Conservation (phyloP, 2,888 invertebrate genomes). For the Drosophila basisetae region DNA sequence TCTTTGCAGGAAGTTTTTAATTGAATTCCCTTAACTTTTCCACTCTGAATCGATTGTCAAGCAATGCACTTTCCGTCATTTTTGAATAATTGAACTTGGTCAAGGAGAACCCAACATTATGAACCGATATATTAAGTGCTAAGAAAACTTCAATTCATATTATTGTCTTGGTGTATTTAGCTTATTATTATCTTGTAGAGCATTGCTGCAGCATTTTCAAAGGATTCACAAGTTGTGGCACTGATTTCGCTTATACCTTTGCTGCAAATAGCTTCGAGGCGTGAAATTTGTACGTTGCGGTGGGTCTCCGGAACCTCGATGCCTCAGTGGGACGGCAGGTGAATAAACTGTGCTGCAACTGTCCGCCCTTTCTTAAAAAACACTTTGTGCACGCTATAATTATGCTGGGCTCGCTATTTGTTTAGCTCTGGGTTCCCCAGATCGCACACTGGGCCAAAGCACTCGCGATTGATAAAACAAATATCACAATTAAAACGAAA, state of each 20-base stretch:
- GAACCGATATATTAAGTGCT: not conserved
- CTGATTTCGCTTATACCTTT: conserved; percentile 27
- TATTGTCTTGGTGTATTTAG: not conserved
- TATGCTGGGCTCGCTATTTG: conserved; percentile 82
- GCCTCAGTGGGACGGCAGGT: conserved; percentile 70
- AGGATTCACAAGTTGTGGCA: not conserved
- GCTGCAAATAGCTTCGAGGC: conserved; percentile 82
- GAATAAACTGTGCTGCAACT: conserved; percentile 83
- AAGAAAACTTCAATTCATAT: not conserved
- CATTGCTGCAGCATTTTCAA: not conserved
- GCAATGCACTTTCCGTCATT: not conserved
- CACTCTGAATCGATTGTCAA: not conserved
- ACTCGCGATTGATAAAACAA: not conserved
- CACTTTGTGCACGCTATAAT: conserved; percentile 79
- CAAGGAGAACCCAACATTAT: not conserved
- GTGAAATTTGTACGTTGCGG: conserved; percentile 71
- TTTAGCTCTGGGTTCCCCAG: conserved; percentile 57
- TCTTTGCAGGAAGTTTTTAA: not conserved
- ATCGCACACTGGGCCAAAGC: conserved; percentile 42
- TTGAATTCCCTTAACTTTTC: not conserved
- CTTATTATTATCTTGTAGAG: not conserved
- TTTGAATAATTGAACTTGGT: not conserved
- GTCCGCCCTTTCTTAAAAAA: conserved; percentile 83
- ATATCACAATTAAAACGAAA: not conserved
- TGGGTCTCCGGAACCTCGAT: conserved; percentile 29